phyloP scores from a whole-genome alignment of 2,797 vertebrate genomes.

The Micromesistius poutassou region DNA sequence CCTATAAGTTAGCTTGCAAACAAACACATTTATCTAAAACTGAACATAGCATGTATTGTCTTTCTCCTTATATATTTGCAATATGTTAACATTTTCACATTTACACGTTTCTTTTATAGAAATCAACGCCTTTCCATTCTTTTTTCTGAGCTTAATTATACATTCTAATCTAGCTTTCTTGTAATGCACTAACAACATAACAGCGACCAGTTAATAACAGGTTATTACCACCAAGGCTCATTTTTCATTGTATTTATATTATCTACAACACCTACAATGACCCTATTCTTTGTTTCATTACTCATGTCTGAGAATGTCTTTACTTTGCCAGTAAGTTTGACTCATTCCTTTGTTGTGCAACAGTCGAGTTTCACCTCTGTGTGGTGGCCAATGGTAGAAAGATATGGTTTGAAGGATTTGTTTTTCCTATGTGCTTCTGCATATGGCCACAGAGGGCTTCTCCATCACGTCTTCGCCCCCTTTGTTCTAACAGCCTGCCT shows the following conservation, averaged over 20 bases:
- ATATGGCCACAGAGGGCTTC: conserved; percentile 46
- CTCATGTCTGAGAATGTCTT: background rate
- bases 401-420: conserved; percentile 44
- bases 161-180: background rate
- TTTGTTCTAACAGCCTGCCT: conserved; percentile 66
- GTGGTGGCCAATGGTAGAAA: conserved; percentile 32
- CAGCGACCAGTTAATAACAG: background rate
- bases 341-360: conserved; percentile 11
- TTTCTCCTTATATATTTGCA: background rate
- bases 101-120: background rate
- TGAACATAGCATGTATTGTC: background rate
- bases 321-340: background rate
- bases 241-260: too few relatives aligned
- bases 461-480: conserved; percentile 22
- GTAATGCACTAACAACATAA: background rate
- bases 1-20: conserved; percentile 23
- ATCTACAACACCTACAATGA: background rate
- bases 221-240: background rate
- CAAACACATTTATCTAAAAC: conserved; percentile 7
- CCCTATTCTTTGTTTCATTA: background rate
- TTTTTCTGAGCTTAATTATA: background rate
- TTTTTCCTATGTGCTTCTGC: conserved; percentile 61
- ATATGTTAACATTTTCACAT: background rate
- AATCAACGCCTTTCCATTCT: background rate
- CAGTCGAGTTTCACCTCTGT: conserved; percentile 28